Base-by-base conservation (phyloP, 2,797 vertebrate genomes). In the Anableps anableps region DNA sequence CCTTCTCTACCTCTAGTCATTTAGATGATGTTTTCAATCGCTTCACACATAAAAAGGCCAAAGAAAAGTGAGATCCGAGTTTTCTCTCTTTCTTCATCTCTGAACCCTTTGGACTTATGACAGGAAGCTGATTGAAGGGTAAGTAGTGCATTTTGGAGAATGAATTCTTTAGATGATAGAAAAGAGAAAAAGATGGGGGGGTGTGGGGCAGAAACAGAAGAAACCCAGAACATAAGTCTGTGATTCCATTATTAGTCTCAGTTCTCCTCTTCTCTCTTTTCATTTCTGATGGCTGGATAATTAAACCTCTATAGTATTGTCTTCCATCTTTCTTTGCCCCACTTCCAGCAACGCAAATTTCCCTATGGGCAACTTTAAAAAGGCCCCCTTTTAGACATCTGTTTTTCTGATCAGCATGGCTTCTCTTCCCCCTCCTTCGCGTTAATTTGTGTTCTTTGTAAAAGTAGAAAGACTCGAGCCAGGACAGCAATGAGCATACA, bases 301-400 rank as follows among this genome's bases (percentile, higher is more conserved):
- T 96, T 95, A 96, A 95, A 95, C 95, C 95, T 96, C 95, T 93
- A 93, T 94, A 95, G 95, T 95, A 95, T 96, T 96, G 95, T 95
- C 94, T 96, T 96, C 93, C 90, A 91, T 95, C 89, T 93, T 62
- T 94, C 88, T 72, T 89, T 93, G 93, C 91, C 88, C 93, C 95
- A 95, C 94, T 96, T 95, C 92, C 93, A 94, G 94, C 93, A 90
- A 89, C 82, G 85, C 75, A 78, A 89, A 93, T 91, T 94, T 92
- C 94, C 95, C 91, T 73, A 91, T 94, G 94, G 94, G 93, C 92
- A 93, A 92, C 85, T 91, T 92, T 91, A 48, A 92, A 92, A 93
- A 94, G 91, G 85, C 80, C 86, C 86, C 85, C 91, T 93, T 95
- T 95, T 90, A 93, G 92, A 94, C 91, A 90, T 93, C 90, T 94